phyloP scores from a whole-genome alignment of 2,797 vertebrate genomes.

The Buphagus erythrorhynchus region DNA sequence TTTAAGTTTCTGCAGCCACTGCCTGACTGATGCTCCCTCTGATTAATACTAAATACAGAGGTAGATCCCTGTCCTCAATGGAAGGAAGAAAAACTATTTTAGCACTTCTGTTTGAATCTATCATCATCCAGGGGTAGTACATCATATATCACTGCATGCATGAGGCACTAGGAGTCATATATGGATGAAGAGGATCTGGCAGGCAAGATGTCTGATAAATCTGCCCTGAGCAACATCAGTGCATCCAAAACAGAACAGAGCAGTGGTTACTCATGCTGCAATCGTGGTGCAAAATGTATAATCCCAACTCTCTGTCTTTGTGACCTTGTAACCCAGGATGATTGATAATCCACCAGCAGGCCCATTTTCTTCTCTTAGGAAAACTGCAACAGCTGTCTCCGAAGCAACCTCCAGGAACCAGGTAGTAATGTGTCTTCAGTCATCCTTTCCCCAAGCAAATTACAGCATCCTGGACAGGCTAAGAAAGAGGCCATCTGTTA shows the following conservation, averaged over 20 bases:
- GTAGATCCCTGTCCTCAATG: not conserved
- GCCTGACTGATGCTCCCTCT: not conserved
- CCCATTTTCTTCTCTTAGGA: conserved; percentile 1
- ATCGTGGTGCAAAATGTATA: not conserved
- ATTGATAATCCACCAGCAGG: conserved; percentile 12
- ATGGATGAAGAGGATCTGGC: not conserved
- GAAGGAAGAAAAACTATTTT: conserved; percentile 30
- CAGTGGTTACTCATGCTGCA: not conserved
- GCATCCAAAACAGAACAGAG: not conserved
- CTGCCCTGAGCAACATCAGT: not conserved
- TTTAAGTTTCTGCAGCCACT: not conserved
- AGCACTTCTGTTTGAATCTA: not conserved
- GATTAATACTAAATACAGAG: not conserved
- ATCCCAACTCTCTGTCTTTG: not conserved
- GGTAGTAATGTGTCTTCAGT: conserved; percentile 16
- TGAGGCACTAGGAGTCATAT: not conserved
- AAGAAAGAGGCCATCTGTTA: conserved; percentile 27
- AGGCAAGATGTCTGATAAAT: not conserved
- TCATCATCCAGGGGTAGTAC: not conserved
- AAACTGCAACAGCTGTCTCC: not conserved
- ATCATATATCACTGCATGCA: not conserved
- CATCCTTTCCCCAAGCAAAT: conserved; percentile 27
- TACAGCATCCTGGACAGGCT: not conserved
- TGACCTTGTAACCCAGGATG: not conserved
- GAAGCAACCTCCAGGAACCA: not conserved